A percentile compares a stretch with the other conserved stretches of the same genome.
phyloP scores from a whole-genome alignment of 2,888 invertebrate genomes.

The Cheilosia pagana region DNA sequence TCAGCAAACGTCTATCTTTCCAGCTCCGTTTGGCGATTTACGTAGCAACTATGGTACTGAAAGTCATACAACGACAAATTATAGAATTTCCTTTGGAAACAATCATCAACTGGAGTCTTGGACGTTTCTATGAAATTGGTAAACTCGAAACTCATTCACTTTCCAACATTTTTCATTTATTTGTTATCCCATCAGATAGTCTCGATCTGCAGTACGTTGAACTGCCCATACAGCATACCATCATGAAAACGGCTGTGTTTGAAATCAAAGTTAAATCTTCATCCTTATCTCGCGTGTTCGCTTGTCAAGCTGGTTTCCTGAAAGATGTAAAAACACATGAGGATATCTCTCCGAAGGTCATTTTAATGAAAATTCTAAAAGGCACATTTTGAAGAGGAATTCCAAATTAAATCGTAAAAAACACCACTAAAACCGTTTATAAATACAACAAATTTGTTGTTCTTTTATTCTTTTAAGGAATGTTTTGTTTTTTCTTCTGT shows the following conservation, averaged over 20 bases:
- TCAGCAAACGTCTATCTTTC: constrained; percentile 71
- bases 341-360: constrained; percentile 66
- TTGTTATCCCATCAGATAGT: constrained; percentile 71
- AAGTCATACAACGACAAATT: constrained; percentile 78
- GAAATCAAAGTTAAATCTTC: constrained; percentile 76
- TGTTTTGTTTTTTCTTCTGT: constrained; percentile 36
- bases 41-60: constrained; percentile 77
- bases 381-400: constrained; percentile 71
- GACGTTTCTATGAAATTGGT: constrained; percentile 80
- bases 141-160: constrained; percentile 30
- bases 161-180: background rate
- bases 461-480: constrained; percentile 51
- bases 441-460: constrained; percentile 11
- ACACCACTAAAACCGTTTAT: constrained; percentile 7
- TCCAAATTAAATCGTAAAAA: background rate
- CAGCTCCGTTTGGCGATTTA: constrained; percentile 78
- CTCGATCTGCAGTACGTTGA: constrained; percentile 76
- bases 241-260: constrained; percentile 76
- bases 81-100: constrained; percentile 80
- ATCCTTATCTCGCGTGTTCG: constrained; percentile 76
- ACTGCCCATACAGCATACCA: constrained; percentile 21
- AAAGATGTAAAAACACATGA: constrained; percentile 77
- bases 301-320: constrained; percentile 77
- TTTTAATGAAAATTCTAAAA: constrained; percentile 73
- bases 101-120: constrained; percentile 79